Percentiles rank a stretch among this genome's conserved stretches.
Conservation (phyloP, 2,797 vertebrate genomes). For the Columba guinea region DNA sequence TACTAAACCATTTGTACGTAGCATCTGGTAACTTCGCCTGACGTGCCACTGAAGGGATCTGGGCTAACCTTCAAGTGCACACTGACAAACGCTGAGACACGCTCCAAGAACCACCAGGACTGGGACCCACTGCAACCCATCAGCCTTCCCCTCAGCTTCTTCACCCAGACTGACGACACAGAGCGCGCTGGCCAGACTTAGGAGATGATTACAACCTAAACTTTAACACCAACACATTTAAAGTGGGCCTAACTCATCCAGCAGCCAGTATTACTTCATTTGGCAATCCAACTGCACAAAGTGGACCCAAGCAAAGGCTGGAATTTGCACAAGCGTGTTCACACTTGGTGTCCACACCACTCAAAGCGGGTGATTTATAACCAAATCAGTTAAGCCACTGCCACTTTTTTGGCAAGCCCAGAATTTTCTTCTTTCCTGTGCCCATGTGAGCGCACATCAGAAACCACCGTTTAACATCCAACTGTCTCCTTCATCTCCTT, state of each 20-base stretch:
- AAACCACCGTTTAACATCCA: not conserved
- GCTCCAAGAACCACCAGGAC: not conserved
- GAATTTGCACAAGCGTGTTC: not conserved
- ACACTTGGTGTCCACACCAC: not conserved
- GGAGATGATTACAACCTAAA: not conserved
- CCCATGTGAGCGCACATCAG: not conserved
- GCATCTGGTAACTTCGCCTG: not conserved
- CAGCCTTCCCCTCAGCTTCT: not conserved
- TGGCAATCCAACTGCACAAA: not conserved
- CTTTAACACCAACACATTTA: not conserved
- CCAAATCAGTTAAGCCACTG: not conserved
- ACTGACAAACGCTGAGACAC: not conserved
- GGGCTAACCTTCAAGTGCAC: not conserved
- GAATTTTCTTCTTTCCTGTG: not conserved
- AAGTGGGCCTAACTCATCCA: not conserved
- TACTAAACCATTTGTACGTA: not conserved
- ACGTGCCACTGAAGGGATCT: not conserved
- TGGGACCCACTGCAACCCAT: not conserved
- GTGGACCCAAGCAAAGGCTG: not conserved
- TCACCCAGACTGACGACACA: not conserved
- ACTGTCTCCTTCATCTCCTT: not conserved
- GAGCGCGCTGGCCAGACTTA: not conserved
- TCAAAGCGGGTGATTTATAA: not conserved
- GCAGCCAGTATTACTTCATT: not conserved
- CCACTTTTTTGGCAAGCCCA: not conserved